Evolutionary conservation across 2,888 invertebrate genomes (phyloP), one percentile per base, ranked within the genome.

Genomic region (Diplolepis rosae): DNA sequence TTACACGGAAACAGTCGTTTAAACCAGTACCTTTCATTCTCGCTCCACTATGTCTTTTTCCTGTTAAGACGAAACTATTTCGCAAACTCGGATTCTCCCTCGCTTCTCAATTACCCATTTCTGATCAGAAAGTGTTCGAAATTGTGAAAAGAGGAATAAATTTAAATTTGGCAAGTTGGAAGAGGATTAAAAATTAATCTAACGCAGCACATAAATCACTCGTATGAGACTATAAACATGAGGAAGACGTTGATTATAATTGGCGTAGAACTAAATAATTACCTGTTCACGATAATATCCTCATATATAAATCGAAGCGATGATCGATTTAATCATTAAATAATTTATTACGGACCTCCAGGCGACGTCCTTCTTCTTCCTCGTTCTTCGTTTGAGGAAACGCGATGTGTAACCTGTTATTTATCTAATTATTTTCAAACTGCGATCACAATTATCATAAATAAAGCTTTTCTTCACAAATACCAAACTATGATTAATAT

Each of bases 1-100:
- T 61, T 61, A 72, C 70, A 72, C 70, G 70, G 73, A 76, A 73
- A 72, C 70, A 56, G 68, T 70, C 52, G 66, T 69, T 71, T 71
- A 72, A 73, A 72, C 68, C 66, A 71, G 71, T 68, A 66, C 66
- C 73, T 76, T 73, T 76, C 73, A 68, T 70, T 73, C 76, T 72
- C 70, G 61, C n/a, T 69, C 66, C 65, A 66, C 48, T 52, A 32
- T 69, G 68, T 68, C 66, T 70, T 7, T 68, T 39, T 51, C 24
- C 69, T 69, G 67, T 74, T 72, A 72, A 72, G 72, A 69, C 66
- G 69, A 61, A 39, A n/a, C n/a, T n/a, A n/a, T 61, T 61, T 32
- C 56, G 32, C 56, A 35, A 35, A 56, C 35, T 56, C 22, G 56
- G 35, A 35, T 35, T 24, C 61, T 61, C 39, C 39, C 61, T 61